Percentiles rank a stretch among this genome's conserved stretches.
phyloP scores from a whole-genome alignment of 1,140 invertebrate genomes.

The Solenopsis invicta region DNA sequence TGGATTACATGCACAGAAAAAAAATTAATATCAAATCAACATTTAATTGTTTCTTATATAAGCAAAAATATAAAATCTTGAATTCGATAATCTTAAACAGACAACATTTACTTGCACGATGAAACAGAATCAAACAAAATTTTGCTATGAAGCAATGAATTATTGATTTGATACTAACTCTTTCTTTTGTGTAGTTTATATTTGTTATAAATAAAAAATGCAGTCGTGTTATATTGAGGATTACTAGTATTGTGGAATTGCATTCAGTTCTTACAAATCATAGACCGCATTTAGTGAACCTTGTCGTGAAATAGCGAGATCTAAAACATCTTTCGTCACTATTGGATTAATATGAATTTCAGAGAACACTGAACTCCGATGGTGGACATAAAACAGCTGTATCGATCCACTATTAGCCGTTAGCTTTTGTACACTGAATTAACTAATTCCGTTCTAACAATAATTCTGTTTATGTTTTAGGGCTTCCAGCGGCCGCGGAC shows the following conservation, averaged over 20 bases:
- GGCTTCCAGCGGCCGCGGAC: conserved; percentile 84
- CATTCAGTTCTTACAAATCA: neutral
- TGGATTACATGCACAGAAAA: too few relatives aligned
- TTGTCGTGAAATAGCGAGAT: neutral
- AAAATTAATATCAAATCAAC: too few relatives aligned
- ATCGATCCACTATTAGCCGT: neutral
- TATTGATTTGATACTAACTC: too few relatives aligned
- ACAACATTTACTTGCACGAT: too few relatives aligned
- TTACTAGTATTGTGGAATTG: neutral
- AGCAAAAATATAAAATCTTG: too few relatives aligned
- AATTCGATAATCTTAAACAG: too few relatives aligned
- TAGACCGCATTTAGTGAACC: neutral
- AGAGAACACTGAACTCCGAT: neutral
- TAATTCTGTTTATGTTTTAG: conserved; percentile 76
- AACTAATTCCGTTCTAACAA: conserved; percentile 47
- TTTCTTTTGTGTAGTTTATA: neutral
- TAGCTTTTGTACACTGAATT: conserved; percentile 29
- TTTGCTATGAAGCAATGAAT: too few relatives aligned
- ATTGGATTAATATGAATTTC: neutral
- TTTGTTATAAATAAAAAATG: neutral
- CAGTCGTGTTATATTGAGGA: neutral
- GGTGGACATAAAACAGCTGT: neutral
- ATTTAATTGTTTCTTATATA: too few relatives aligned
- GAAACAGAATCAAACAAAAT: too few relatives aligned
- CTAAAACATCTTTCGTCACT: neutral